These are phyloP conservation scores for Amblyteles armatorius DNA, from an alignment of 2,888 invertebrate species.

Conservation along the genomic window DNA sequence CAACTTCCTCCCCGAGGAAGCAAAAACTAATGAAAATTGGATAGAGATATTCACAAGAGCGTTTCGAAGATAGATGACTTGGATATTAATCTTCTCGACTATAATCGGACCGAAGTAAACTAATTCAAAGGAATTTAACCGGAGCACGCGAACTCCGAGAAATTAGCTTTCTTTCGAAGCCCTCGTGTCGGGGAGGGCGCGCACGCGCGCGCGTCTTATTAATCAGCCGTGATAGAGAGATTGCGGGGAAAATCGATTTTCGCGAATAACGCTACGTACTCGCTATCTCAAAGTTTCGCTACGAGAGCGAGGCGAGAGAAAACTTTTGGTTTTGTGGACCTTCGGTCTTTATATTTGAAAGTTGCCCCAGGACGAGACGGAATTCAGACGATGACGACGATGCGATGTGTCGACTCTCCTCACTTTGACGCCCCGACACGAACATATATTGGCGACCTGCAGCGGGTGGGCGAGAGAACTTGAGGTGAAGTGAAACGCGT, in stretches of 20 bases:
- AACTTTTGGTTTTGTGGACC: constrained; percentile 14
- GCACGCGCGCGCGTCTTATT: background rate
- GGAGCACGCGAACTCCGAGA: background rate
- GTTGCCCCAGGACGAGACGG: background rate
- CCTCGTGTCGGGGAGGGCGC: background rate
- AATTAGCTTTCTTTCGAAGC: constrained; percentile 1
- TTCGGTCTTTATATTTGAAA: background rate
- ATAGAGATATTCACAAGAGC: background rate
- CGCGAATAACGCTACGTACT: constrained; percentile 9
- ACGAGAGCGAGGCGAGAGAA: background rate
- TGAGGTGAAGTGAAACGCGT: too few species aligned
- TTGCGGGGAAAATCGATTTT: constrained; percentile 37
- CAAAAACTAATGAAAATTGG: too few species aligned
- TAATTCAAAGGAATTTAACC: background rate
- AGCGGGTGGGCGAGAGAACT: constrained; percentile 1
- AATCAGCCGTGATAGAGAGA: constrained; percentile 21
- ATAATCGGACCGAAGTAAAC: background rate
- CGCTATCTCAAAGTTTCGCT: background rate
- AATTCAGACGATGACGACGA: background rate
- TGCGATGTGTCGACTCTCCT: constrained; percentile 13
- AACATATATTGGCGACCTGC: constrained; percentile 8
- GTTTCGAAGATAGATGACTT: background rate
- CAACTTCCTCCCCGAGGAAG: background rate
- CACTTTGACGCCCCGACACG: background rate
- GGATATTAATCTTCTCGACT: background rate